Conservation (phyloP, 2,888 invertebrate genomes). For the Nephrotoma appendiculata region DNA sequence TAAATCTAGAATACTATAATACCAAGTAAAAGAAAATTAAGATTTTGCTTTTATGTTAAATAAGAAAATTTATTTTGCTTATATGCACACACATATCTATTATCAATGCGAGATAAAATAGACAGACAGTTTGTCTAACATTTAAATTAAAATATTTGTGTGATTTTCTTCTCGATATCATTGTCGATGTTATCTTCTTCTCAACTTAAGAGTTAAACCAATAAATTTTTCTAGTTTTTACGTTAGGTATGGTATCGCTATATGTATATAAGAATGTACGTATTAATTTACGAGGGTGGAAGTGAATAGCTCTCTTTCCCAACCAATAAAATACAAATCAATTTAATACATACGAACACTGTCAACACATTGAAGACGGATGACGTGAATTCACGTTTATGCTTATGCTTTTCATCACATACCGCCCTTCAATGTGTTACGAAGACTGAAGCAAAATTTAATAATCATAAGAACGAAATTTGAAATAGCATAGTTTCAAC, state of each 20-base stretch:
- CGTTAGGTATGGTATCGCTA: background rate
- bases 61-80: background rate
- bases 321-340: background rate
- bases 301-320: background rate
- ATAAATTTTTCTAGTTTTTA: background rate
- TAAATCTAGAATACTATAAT: background rate
- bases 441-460: no score
- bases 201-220: background rate
- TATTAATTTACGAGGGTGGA: background rate
- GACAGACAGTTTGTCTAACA: background rate
- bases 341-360: background rate
- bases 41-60: background rate
- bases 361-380: background rate
- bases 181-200: background rate
- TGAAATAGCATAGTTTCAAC: no score
- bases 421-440: no score
- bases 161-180: background rate
- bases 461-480: no score
- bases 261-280: background rate
- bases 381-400: no score
- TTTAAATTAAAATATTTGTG: background rate
- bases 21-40: background rate
- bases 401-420: no score
- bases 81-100: background rate
- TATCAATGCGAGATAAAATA: background rate